Base-by-base conservation (phyloP, 2,888 invertebrate species). In the Nasonovia ribisnigri region DNA sequence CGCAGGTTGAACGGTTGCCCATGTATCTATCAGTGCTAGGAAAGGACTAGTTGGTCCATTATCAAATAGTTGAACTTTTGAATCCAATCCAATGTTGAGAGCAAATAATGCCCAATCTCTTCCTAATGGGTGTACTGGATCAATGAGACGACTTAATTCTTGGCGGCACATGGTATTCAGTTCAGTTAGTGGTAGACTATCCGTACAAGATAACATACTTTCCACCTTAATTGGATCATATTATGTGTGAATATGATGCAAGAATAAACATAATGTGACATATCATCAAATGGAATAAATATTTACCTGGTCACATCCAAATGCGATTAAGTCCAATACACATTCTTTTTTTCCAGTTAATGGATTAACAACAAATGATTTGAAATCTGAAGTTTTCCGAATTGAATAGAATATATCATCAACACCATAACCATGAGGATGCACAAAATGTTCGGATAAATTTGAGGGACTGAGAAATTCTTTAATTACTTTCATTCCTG, bases 51-150 rank as follows among this genome's bases (percentile, higher is more conserved):
- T 95, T 24, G 95, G 94, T 54, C 94, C 94, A 10, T 95, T 95
- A 2, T 95, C 95, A 95, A 96, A 96, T 36, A 96, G 95, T 90
- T 95, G 95, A 2, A 96, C 96, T 92, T 97, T 95, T 94, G 96
- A 96, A 95, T 97, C 97, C 29, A 97, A 96, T 92, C 97, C 97
- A 94, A 98, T 96, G 95, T 97, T 96, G 91, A 97, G 96, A 29
- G 98, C 98, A 94, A 98, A 96, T 95, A 97, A 96, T 95, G 98
- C 97, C 98, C 98, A 98, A 95, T 98, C 98, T 95, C 97, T 97
- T 43, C 97, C 97, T 94, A 97, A 96, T 29, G 97, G 97, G 95
- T 97, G 97, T 0, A 97, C 97, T 42, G 97, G 97, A 96, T 98
- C 98, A 94, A 98, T 96, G 95, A 97, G 96, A 94, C 97, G 96